Percentiles rank a stretch among this genome's conserved stretches.
phyloP scores from a whole-genome alignment of 1,140 invertebrate species.

The Apolygus lucorum region DNA sequence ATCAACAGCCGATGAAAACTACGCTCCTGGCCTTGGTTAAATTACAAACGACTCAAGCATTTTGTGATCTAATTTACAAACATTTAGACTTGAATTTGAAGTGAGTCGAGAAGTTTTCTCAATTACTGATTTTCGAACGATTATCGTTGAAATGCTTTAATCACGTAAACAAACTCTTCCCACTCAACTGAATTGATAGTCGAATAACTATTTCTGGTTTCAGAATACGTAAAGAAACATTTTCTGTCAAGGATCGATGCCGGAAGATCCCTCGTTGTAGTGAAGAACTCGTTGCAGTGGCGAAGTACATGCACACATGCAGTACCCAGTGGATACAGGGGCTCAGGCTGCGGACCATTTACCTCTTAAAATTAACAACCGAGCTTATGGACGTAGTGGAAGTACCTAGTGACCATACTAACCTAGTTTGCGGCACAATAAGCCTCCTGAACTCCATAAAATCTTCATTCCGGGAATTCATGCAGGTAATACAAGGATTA shows the following conservation, averaged over 20 bases:
- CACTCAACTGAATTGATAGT: no score
- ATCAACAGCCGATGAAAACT: slow-evolving; percentile 8
- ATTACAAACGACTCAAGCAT: neutral
- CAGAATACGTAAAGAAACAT: slow-evolving; percentile 35
- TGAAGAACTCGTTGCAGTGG: slow-evolving; percentile 59
- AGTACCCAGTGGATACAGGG: slow-evolving; percentile 51
- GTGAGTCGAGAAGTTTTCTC: no score
- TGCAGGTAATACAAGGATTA: no score
- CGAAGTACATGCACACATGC: slow-evolving; percentile 53
- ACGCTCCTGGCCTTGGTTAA: neutral
- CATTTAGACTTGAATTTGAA: neutral
- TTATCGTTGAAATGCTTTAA: no score
- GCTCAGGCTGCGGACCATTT: slow-evolving; percentile 51
- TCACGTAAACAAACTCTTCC: no score
- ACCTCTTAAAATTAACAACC: slow-evolving; percentile 51
- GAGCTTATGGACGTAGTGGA: slow-evolving; percentile 58
- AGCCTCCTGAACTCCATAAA: slow-evolving; percentile 56
- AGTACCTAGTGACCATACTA: slow-evolving; percentile 54
- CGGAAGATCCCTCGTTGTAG: slow-evolving; percentile 56
- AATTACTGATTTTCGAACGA: no score
- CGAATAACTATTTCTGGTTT: slow-evolving; percentile 31
- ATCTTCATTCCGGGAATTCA: slow-evolving; percentile 61
- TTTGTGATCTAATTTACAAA: slow-evolving; percentile 20
- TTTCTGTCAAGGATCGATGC: slow-evolving; percentile 35
- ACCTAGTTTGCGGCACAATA: slow-evolving; percentile 52